phyloP scores from a whole-genome alignment of 2,113 vertebrate genomes.

The Andinoacara biseriatus region DNA sequence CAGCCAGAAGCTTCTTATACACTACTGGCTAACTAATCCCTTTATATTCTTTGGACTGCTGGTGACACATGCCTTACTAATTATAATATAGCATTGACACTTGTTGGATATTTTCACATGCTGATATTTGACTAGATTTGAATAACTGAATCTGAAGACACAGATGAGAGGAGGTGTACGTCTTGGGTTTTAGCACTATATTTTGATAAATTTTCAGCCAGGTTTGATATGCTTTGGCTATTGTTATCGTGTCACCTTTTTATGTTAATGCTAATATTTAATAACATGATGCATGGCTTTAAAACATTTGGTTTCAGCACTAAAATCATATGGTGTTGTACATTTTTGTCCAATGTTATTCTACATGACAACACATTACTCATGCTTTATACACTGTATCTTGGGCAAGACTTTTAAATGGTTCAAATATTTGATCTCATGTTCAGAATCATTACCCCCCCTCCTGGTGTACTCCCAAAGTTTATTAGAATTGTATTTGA shows the following conservation, averaged over 20 bases:
- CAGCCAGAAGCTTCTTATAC: constrained; percentile 92
- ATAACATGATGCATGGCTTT: constrained; percentile 35
- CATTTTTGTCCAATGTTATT: background rate
- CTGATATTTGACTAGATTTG: constrained; percentile 22
- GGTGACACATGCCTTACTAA: constrained; percentile 32
- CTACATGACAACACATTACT: constrained; percentile 26
- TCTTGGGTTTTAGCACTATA: background rate
- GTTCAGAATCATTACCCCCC: too few relatives aligned
- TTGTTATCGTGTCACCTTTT: background rate
- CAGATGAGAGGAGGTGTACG: constrained; percentile 9
- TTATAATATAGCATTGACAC: constrained; percentile 73
- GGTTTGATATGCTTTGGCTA: background rate
- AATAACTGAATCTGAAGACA: background rate
- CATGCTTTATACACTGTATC: constrained; percentile 12
- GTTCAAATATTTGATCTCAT: background rate
- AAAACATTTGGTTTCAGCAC: constrained; percentile 26
- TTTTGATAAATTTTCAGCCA: constrained; percentile 24
- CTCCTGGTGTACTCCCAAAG: too few relatives aligned
- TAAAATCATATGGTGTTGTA: constrained; percentile 19
- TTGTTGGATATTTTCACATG: constrained; percentile 43
- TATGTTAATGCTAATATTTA: constrained; percentile 15
- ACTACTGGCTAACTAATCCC: constrained; percentile 70
- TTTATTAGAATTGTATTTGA: background rate
- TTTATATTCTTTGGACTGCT: constrained; percentile 15
- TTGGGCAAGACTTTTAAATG: background rate